Base-by-base conservation (phyloP, 2,113 vertebrate genomes). In the Pleuronectes platessa region DNA sequence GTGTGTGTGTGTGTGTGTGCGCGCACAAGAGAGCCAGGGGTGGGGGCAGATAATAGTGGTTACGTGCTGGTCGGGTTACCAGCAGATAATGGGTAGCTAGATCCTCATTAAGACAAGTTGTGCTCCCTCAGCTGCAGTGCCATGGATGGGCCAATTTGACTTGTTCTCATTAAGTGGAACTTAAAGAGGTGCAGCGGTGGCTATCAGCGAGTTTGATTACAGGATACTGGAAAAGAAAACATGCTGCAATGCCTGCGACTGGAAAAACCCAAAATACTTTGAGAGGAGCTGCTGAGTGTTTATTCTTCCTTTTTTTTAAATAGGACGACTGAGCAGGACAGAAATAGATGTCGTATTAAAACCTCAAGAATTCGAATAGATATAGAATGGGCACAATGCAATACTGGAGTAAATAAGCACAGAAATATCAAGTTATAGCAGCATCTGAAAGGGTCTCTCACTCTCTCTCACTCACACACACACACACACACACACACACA, bases 71-170 rank as follows among this genome's bases (percentile, higher is more conserved):
- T 90, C 13, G 82, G 84, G 88, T 88, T 90, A 92, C 85, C 86
- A 89, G 78, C 76, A 85, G 75, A 91, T 91, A 92, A 92, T 90
- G 81, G 86, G 78, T 74, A 82, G 84, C 87, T 55, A 78, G 89
- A 93, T 91, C 76, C 91, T 92, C 87, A 92, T 93, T 90, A 92
- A 90, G 91, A 92, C 90, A 91, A 82, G 78, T 82, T 87, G 83
- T 76, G 85, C 81, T 92, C 89, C 71, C 78, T 88, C 61, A 60
- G 87, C 86, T 75, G 74, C 54, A 23, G 73, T 82, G 76, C 84
- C 79, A 88, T 68, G 80, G 86, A 90, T 76, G 88, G 86, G 77
- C 86, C 84, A 89, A 88, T 90, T 89, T 88, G 82, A 90, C 86
- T 88, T 86, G 83, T 86, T 87, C 84, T 92, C 88, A 91, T 91